Percentiles rank a stretch among this genome's conserved stretches.
phyloP scores from a whole-genome alignment of 2,888 invertebrate species.

The Hemithea aestivaria region DNA sequence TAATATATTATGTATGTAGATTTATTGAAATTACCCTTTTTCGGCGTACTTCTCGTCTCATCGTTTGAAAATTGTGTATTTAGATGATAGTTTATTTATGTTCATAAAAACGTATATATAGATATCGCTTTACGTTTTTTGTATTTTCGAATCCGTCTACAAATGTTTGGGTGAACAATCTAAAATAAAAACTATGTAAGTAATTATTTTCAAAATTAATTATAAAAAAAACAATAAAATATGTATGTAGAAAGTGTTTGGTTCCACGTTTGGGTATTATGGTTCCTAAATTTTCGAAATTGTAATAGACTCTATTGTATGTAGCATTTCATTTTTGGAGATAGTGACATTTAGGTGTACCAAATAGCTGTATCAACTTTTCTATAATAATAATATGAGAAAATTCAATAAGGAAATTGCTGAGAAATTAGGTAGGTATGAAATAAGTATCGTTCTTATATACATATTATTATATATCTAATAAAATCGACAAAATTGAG shows the following conservation, averaged over 20 bases:
- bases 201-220: conserved; percentile 76
- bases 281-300: conserved; percentile 80
- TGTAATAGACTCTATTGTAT: conserved; percentile 78
- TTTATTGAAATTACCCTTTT: conserved; percentile 65
- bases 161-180: conserved; percentile 69
- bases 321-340: conserved; percentile 75
- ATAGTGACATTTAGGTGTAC: conserved; percentile 75
- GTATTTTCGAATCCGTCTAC: conserved; percentile 75
- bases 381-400: conserved; percentile 55
- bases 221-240: conserved; percentile 59
- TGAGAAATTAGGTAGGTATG: conserved; percentile 70
- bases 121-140: conserved; percentile 64
- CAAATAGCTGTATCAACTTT: conserved; percentile 78
- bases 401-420: conserved; percentile 68
- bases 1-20: conserved; percentile 57
- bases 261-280: conserved; percentile 79
- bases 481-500: conserved; percentile 64
- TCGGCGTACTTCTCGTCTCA: conserved; percentile 59
- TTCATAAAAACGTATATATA: conserved; percentile 62
- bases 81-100: conserved; percentile 70
- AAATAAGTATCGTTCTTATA: conserved; percentile 69
- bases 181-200: conserved; percentile 63
- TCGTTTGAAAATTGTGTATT: conserved; percentile 61
- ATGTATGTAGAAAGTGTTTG: conserved; percentile 69
- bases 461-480: conserved; percentile 40